These are phyloP conservation scores for Peromyscus leucopus DNA, from an alignment of 2,113 vertebrate species.

Conservation along the genomic window DNA sequence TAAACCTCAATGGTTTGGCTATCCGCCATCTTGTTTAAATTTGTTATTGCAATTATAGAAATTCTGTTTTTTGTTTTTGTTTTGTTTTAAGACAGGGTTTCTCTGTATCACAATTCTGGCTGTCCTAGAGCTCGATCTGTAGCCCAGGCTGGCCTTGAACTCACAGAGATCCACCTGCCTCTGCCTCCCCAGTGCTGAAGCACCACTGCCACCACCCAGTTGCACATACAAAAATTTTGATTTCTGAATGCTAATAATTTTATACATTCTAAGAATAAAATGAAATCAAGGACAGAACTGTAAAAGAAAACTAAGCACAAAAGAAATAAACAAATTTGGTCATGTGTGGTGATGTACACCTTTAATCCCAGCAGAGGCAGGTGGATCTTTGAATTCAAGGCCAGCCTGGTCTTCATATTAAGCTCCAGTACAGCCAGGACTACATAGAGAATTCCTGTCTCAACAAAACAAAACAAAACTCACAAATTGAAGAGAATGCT, in stretches of 20 bases:
- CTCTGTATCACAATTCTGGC: not conserved
- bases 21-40: not conserved
- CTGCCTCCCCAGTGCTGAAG: not conserved
- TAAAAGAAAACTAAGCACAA: conserved; percentile 61
- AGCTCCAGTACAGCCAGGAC: not conserved
- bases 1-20: conserved; percentile 53
- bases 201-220: too few species aligned
- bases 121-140: not conserved
- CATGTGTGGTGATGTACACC: not conserved
- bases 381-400: not conserved
- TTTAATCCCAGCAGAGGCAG: not conserved
- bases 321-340: conserved; percentile 11
- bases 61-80: not conserved
- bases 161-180: not conserved
- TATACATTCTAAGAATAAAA: conserved; percentile 38
- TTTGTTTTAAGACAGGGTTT: not conserved
- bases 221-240: not conserved
- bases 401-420: not conserved
- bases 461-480: not conserved
- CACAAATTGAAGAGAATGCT: not conserved
- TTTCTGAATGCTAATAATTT: conserved; percentile 60
- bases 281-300: not conserved
- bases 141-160: not conserved
- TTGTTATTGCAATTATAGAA: not conserved
- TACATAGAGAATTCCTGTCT: not conserved